Conservation (phyloP, 2,113 vertebrate genomes). For the Acanthochromis polyacanthus region DNA sequence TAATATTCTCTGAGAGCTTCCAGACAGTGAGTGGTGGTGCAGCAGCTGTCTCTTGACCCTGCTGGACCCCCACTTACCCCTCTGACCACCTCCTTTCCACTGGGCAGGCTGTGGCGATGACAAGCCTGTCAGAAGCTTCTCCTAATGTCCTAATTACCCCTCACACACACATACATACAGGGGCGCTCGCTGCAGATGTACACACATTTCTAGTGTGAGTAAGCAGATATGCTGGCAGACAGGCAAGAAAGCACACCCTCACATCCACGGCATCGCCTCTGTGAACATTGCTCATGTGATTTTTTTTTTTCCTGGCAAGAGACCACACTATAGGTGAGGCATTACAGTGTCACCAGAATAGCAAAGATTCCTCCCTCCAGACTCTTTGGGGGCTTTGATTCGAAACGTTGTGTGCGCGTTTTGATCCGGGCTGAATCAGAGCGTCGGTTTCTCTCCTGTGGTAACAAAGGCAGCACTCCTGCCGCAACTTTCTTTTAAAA, state of each 20-base stretch:
- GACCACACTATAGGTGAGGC: conserved; percentile 41
- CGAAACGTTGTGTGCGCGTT: conserved; percentile 33
- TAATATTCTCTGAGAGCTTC: conserved; percentile 81
- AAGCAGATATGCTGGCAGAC: conserved; percentile 64
- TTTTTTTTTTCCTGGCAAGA: conserved; percentile 39
- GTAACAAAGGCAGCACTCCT: conserved; percentile 47
- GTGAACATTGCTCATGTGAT: conserved; percentile 36
- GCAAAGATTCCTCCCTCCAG: conserved; percentile 52
- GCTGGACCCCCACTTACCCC: conserved; percentile 77
- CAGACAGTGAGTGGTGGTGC: conserved; percentile 81
- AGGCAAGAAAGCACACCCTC: conserved; percentile 31
- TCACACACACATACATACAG: conserved; percentile 31
- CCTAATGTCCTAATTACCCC: conserved; percentile 83
- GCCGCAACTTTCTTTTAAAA: conserved; percentile 50
- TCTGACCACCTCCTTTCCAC: conserved; percentile 75
- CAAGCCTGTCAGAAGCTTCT: conserved; percentile 81
- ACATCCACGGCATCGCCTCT: conserved; percentile 11
- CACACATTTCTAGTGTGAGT: conserved; percentile 59
- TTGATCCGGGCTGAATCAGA: conserved; percentile 59
- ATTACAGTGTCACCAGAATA: conserved; percentile 49
- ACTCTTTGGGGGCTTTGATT: conserved; percentile 60
- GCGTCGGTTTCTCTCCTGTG: conserved; percentile 56
- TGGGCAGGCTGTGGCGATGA: conserved; percentile 76
- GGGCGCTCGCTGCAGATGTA: conserved; percentile 7
- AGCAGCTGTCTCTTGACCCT: conserved; percentile 83